Evolutionary conservation across 2,888 invertebrate genomes (phyloP), one percentile per base, ranked within the genome.

Genomic region (Minunthozetes semirufus): DNA sequence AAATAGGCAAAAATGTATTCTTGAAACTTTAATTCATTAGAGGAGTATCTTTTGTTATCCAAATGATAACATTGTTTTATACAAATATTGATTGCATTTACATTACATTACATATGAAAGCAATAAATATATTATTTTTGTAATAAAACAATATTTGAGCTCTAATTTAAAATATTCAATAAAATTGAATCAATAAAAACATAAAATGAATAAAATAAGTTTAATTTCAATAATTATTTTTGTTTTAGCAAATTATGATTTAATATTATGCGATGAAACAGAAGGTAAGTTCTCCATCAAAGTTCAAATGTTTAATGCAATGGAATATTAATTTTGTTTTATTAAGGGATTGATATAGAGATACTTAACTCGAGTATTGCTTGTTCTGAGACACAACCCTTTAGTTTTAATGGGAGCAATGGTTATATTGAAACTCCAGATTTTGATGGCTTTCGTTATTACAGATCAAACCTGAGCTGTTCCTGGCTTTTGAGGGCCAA

Each of bases 401-500:
- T 76, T 13, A 17, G 73, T 11, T 73, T 78, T 0, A 70, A 68
- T 0, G 50, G 75, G 48, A 42, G 48, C 17, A 74, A 72, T 11
- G 78, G 78, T 4, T 77, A 76, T 48, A 13, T 78, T 9, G 46
- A 56, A 19, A 77, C 77, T 27, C 76, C 75, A 5, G 42, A 59
- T 0, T 78, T 76, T 29, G 75, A 77, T 48, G 77, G 76, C 25
- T 76, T 78, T 17, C 56, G 75, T 22, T 75, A 72, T 25, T 77
- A 77, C 68, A 76, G 77, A 15, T 46, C 75, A 0, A 76, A 76
- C 15, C 19, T 75, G 11, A 75, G 75, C 19, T 78, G 78, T 56
- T 76, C 78, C 29, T 78, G 78, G 78, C 71, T 75, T 13, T 33
- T 78, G 19, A 73, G 72, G 59, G 77, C 73, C 25, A 68, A 76